A percentile compares a stretch with the other conserved stretches of the same genome.
These are phyloP conservation scores for Irena cyanogastra DNA, from an alignment of 2,113 vertebrate genomes.

Conservation along the genomic window DNA sequence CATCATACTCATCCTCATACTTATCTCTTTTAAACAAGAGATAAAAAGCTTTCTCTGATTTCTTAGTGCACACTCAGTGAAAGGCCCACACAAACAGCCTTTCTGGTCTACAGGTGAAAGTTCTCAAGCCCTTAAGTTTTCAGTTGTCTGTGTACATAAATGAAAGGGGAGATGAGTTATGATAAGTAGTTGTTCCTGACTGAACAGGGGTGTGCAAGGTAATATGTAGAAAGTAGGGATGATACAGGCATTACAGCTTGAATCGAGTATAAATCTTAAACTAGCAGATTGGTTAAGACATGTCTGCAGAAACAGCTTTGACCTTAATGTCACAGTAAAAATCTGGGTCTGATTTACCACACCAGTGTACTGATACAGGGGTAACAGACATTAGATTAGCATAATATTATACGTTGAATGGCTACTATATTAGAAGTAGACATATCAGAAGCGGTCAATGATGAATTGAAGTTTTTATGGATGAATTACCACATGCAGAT, in stretches of 20 bases:
- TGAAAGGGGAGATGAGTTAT: background rate
- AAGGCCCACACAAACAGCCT: background rate
- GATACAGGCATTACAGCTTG: background rate
- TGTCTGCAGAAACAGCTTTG: background rate
- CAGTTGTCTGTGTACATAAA: background rate
- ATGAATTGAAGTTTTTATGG: background rate
- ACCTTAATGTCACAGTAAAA: background rate
- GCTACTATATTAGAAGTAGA: background rate
- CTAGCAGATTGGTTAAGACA: background rate
- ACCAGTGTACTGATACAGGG: background rate
- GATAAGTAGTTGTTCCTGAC: background rate
- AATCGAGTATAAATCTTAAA: background rate
- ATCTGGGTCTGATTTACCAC: background rate
- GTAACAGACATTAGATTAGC: background rate
- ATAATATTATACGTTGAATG: constrained; percentile 59
- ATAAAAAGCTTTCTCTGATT: background rate
- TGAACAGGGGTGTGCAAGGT: background rate
- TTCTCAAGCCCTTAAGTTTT: background rate
- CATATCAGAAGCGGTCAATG: background rate
- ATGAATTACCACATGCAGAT: background rate
- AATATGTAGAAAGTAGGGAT: background rate
- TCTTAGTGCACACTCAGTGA: background rate
- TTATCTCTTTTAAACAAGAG: background rate
- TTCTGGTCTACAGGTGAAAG: background rate
- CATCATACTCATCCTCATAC: background rate